Base-by-base conservation (phyloP, 2,797 vertebrate species). In the Neomorphus geoffroyi region DNA sequence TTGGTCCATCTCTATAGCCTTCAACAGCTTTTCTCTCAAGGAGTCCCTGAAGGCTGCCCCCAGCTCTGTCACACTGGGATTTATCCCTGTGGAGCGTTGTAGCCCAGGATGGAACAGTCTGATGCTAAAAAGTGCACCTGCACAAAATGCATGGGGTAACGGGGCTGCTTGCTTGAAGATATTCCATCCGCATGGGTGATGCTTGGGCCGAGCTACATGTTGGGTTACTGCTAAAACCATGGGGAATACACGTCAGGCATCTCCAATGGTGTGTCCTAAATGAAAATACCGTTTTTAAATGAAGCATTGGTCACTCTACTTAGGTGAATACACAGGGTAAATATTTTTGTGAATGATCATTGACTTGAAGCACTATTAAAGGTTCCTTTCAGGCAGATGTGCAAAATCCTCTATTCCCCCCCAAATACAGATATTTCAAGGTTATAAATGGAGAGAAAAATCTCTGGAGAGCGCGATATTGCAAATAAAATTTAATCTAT, bases 401-500 rank as follows among this genome's bases (percentile, higher is more conserved):
- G 61, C 61, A 93, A 86, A 90, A 69, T 62, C 33, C 5, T 84
- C 46, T 45, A 4, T 41, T 74, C 5, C 10, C 11, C 7, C 18
- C 41, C 14, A 2, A 94, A 72, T 18, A 71, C 4, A 32, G 51
- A 46, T 84, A 64, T 91, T 93, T 96, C 80, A 90, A 86, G 67
- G 64, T 91, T 92, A 93, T 77, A 93, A 93, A 92, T 74, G 32
- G 53, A 48, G 24, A 86, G 66, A 73, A 93, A n/a, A 93, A 77
- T 84, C 70, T 92, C 79, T 80, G 57, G 71, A 94, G 88, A 82
- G 67, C 27, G 91, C 92, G 88, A 86, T 86, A 91, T 64, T 93
- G 67, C 82, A 96, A 93, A 94, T 90, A 92, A 92, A 92, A 88
- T 72, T 65, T 53, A 90, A 95, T 95, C 83, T 90, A 94, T 86